A percentile compares a stretch with the other conserved stretches of the same genome.
Conservation (phyloP, 2,797 vertebrate species). For the Semaprochilodus insignis region DNA sequence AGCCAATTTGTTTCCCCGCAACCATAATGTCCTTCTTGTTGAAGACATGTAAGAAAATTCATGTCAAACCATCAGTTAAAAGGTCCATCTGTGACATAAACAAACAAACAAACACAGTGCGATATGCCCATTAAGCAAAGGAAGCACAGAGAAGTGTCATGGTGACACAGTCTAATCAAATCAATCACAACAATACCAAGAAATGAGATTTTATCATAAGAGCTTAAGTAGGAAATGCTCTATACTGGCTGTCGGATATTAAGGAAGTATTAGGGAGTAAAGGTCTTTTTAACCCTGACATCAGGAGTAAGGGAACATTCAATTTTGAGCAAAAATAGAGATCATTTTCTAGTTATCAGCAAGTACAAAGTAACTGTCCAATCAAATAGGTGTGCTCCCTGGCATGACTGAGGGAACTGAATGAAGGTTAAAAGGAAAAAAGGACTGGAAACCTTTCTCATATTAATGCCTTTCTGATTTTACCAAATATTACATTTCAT, state of each 20-base stretch:
- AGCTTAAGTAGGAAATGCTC: too few relatives aligned
- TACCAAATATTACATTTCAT: neutral
- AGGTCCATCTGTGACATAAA: neutral
- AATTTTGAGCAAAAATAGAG: neutral
- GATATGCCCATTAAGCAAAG: neutral
- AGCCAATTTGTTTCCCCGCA: neutral
- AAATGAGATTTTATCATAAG: neutral
- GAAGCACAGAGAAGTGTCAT: neutral
- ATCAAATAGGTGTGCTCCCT: neutral
- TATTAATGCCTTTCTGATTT: neutral
- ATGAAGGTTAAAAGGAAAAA: neutral
- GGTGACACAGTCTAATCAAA: neutral
- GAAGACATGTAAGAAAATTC: neutral
- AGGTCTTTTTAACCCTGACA: neutral
- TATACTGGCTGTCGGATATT: neutral
- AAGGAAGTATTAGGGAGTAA: neutral
- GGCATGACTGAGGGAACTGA: neutral
- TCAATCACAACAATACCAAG: neutral
- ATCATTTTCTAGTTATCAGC: neutral
- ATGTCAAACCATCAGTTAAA: slow-evolving; percentile 5
- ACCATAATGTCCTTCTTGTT: neutral
- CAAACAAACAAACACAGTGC: neutral
- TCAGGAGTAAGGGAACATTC: neutral
- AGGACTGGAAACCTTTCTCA: neutral
- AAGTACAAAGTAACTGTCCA: neutral